Evolutionary conservation across 1,140 invertebrate genomes (phyloP).

Genomic region (Drosophila ogumai): DNA sequence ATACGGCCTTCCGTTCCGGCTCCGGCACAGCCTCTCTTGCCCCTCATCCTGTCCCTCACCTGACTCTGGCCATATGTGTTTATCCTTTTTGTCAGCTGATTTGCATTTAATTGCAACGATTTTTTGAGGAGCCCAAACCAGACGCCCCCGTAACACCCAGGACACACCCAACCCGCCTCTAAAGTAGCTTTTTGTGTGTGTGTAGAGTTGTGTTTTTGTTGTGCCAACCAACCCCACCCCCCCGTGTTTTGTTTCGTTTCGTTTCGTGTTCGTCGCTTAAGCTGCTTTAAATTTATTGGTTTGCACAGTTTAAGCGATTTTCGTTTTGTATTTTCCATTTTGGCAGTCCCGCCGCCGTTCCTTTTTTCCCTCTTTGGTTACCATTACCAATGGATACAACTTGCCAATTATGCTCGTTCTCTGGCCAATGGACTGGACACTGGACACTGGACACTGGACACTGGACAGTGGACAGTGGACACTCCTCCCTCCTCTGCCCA

Average conservation of each 20-base stretch:
- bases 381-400: slow-evolving; percentile 72
- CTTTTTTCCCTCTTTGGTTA: background rate
- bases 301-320: slow-evolving; percentile 78
- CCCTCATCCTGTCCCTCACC: background rate
- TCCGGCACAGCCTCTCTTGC: background rate
- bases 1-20: slow-evolving; percentile 7
- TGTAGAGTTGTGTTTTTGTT: slow-evolving; percentile 21
- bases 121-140: slow-evolving; percentile 45
- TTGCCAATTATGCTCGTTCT: slow-evolving; percentile 77
- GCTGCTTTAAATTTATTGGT: slow-evolving; percentile 82
- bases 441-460: slow-evolving; percentile 20
- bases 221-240: no score
- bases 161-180: slow-evolving; percentile 1
- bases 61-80: slow-evolving; percentile 18
- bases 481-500: background rate
- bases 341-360: slow-evolving; percentile 1
- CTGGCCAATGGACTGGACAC: slow-evolving; percentile 70
- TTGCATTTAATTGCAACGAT: slow-evolving; percentile 80
- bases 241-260: slow-evolving; percentile 24
- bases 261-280: slow-evolving; percentile 61
- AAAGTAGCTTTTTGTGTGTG: slow-evolving; percentile 39
- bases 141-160: slow-evolving; percentile 2
- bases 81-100: slow-evolving; percentile 62
- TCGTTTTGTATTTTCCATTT: slow-evolving; percentile 70
- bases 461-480: background rate